Evolutionary conservation across 1,140 invertebrate species (phyloP).

Genomic region (Drosophila sproati): DNA sequence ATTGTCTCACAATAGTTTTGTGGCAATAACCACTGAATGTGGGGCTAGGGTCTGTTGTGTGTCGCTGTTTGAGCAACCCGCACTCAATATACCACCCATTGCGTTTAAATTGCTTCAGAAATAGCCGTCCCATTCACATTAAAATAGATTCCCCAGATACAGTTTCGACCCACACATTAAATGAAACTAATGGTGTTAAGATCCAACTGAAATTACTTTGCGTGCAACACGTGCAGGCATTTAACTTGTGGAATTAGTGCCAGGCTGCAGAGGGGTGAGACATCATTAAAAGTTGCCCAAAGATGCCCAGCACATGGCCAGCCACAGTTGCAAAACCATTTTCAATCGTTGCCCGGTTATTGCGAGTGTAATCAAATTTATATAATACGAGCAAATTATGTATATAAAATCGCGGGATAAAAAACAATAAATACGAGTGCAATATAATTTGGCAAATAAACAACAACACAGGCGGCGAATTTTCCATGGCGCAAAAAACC

Average conservation of each 20-base stretch:
- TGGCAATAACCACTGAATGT: neutral
- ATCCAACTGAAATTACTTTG: constrained; percentile 32
- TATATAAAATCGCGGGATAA: constrained; percentile 39
- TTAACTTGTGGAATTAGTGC: neutral
- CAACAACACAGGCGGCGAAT: constrained; percentile 33
- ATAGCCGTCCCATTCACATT: constrained; percentile 39
- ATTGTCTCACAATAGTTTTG: neutral
- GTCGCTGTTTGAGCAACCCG: neutral
- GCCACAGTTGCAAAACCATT: constrained; percentile 24
- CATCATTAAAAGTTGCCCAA: constrained; percentile 31
- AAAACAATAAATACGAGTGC: constrained; percentile 54
- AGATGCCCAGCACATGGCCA: constrained; percentile 16
- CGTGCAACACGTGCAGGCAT: constrained; percentile 48
- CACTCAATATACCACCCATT: constrained; percentile 41
- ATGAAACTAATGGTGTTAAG: constrained; percentile 28
- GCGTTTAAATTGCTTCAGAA: constrained; percentile 41
- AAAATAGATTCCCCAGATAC: constrained; percentile 49
- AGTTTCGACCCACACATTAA: constrained; percentile 29
- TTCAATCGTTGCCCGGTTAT: constrained; percentile 19
- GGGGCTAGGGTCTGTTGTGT: neutral
- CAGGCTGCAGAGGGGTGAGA: too few relatives aligned
- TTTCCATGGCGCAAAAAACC: constrained; percentile 23
- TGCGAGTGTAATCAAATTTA: constrained; percentile 48
- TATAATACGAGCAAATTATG: constrained; percentile 31
- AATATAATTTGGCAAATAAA: constrained; percentile 53